phyloP scores from a whole-genome alignment of 2,888 invertebrate species.

The Ariolimax columbianus region DNA sequence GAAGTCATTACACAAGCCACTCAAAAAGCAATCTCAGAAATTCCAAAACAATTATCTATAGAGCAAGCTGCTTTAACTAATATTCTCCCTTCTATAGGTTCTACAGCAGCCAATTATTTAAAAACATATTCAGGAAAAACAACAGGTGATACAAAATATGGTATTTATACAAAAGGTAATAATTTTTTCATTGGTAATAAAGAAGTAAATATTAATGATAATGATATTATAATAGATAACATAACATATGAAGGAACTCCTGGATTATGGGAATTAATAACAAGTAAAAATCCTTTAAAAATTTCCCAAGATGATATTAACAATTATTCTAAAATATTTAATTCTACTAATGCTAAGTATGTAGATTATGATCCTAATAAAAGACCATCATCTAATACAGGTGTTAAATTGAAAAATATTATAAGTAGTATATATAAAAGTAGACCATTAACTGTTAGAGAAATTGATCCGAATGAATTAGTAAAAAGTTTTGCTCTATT shows the following conservation, averaged over 20 bases:
- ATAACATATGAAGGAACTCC: constrained; percentile 2
- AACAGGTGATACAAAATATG: background rate
- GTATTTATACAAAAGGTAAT: background rate
- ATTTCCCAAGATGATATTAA: background rate
- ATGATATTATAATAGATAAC: constrained; percentile 6
- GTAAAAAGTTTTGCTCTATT: background rate
- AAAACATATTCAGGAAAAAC: constrained; percentile 3
- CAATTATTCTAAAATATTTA: background rate
- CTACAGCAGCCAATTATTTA: background rate
- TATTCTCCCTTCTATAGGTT: background rate
- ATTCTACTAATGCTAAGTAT: constrained; percentile 17
- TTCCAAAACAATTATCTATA: background rate
- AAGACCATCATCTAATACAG: background rate
- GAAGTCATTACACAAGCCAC: background rate
- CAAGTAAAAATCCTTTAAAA: background rate
- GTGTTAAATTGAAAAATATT: constrained; percentile 1
- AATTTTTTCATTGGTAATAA: constrained; percentile 23
- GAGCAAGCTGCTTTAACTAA: background rate
- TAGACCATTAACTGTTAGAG: constrained; percentile 23
- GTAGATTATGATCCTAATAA: background rate
- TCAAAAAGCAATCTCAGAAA: constrained; percentile 1
- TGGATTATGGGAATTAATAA: constrained; percentile 24
- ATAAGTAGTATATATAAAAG: background rate
- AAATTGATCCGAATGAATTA: constrained; percentile 21
- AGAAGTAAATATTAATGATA: constrained; percentile 20